Base-by-base conservation (phyloP, 2,113 vertebrate species). In the Paracanthobrama guichenoti region DNA sequence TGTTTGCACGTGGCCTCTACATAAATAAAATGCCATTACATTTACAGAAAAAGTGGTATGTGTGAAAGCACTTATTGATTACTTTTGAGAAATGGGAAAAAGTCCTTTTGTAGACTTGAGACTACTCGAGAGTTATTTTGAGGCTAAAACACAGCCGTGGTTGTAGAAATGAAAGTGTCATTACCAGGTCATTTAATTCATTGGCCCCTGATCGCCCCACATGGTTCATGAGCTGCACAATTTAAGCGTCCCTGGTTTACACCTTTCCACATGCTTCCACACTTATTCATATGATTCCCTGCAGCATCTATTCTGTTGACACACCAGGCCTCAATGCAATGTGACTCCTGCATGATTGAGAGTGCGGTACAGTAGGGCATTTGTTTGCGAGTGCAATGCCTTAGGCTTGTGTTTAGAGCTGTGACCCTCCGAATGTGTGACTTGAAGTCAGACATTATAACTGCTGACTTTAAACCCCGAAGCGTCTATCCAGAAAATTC, bases 341-440 rank as follows among this genome's bases (percentile, higher is more conserved):
- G 74, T 86, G 85, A 84, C 85, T 60, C 18, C 10, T 4, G 77
- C 67, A 39, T 81, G 86, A 81, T 60, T 44, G 46, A 3, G 35
- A 83, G 44, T 4, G 28, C 46, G 39, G 44, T 69, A 81, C 79
- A 81, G 62, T 81, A 55, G 62, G 26, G 2, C 42, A 10, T 44
- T 64, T 79, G 77, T 72, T 44, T 77, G 67, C 11, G 11, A 55
- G n/a, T 11, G 55, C 35, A 20, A 35, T 24, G 26, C 66, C 79
- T 73, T 31, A 11, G 84, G 86, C 69, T 75, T 28, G 64, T 64
- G 50, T 62, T 60, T 81, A 60, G 50, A 77, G 20, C 31, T 60
- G 62, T 50, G 59, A 55, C 64, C 62, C 46, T 64, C 31, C 66
- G 59, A 86, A 78, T 85, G 79, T 88, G 92, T 92, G 90, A 92